phyloP scores from a whole-genome alignment of 2,113 vertebrate species.

The Xiphorhynchus elegans region DNA sequence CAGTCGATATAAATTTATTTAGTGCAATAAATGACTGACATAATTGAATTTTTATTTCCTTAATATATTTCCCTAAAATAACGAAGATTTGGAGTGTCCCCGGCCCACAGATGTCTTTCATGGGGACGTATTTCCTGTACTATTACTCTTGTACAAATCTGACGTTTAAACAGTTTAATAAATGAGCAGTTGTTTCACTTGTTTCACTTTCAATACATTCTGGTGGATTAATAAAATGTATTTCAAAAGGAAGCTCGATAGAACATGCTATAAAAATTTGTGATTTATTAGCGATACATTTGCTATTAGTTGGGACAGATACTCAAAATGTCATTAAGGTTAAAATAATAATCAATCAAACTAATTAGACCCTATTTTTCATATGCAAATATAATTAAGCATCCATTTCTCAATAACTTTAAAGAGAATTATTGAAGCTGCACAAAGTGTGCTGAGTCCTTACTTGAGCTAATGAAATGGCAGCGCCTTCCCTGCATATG shows the following conservation, averaged over 20 bases:
- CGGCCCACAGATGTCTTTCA: constrained; percentile 71
- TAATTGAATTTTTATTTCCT: constrained; percentile 83
- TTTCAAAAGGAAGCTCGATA: constrained; percentile 76
- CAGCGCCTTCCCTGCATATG: constrained; percentile 39
- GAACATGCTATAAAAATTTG: constrained; percentile 69
- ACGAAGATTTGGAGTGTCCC: constrained; percentile 73
- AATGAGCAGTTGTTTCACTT: constrained; percentile 82
- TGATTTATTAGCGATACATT: constrained; percentile 80
- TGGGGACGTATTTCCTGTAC: constrained; percentile 69
- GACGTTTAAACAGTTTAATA: constrained; percentile 81
- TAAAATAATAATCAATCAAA: constrained; percentile 88
- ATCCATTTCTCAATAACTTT: constrained; percentile 79
- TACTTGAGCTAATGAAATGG: constrained; percentile 70
- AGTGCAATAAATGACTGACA: constrained; percentile 77
- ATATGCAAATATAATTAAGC: constrained; percentile 87
- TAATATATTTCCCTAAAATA: constrained; percentile 77
- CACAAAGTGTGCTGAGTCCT: constrained; percentile 43
- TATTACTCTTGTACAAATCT: constrained; percentile 75
- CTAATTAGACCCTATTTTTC: constrained; percentile 84
- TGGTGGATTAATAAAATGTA: constrained; percentile 78
- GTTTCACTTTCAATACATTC: constrained; percentile 81
- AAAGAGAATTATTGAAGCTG: constrained; percentile 76
- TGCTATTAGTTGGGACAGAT: constrained; percentile 81
- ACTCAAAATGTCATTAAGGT: constrained; percentile 83
- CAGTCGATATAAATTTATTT: constrained; percentile 79